Evolutionary conservation across 2,797 vertebrate genomes (phyloP).

Genomic region (Sparidentex hasta): DNA sequence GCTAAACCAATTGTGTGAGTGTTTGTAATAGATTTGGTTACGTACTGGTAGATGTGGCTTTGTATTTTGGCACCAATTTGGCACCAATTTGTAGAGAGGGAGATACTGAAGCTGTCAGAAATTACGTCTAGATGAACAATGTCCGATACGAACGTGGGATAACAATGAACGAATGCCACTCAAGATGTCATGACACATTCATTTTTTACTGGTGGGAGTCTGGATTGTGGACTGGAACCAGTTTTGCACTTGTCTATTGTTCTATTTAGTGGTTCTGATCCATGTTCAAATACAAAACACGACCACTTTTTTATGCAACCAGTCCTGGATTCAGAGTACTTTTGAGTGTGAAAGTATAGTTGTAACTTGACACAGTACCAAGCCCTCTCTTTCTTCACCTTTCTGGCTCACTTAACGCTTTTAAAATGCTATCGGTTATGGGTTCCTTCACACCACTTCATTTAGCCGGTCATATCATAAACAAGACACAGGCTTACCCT

Average conservation of each 20-base stretch:
- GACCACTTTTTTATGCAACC: too few species aligned
- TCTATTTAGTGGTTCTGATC: not conserved
- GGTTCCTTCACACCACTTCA: not conserved
- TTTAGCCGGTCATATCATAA: not conserved
- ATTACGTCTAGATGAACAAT: not conserved
- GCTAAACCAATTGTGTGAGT: not conserved
- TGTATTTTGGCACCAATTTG: not conserved
- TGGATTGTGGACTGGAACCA: not conserved
- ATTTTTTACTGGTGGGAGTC: not conserved
- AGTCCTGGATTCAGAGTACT: not conserved
- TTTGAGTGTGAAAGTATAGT: not conserved
- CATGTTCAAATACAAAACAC: not conserved
- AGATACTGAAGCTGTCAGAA: not conserved
- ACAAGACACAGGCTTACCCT: not conserved
- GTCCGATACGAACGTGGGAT: not conserved
- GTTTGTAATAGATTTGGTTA: not conserved
- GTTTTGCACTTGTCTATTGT: not conserved
- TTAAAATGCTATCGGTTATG: too few species aligned
- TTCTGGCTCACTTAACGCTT: too few species aligned
- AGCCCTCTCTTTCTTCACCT: not conserved
- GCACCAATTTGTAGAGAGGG: not conserved
- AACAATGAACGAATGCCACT: not conserved
- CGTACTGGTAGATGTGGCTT: not conserved
- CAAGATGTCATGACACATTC: not conserved
- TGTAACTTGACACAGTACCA: not conserved